Base-by-base conservation (phyloP, 2,888 invertebrate genomes). In the Tetragonisca angustula region DNA sequence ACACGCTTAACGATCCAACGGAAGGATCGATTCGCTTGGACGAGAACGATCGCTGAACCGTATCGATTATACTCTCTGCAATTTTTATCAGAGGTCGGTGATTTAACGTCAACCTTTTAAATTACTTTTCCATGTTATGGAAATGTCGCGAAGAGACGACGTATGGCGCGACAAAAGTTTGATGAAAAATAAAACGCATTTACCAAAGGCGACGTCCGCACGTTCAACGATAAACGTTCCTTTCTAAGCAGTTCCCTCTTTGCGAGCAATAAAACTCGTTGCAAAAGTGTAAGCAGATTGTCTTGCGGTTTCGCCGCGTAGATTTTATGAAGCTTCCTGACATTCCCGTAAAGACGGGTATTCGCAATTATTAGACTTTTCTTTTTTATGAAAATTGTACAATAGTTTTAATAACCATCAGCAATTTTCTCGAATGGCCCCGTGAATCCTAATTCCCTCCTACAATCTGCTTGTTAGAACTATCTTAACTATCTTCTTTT, bases 271-370 rank as follows among this genome's bases (percentile, higher is more conserved):
- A 75, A 80, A 67, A 21, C 32, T 32, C 36, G n/a, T 21, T n/a
- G 59, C 50, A 27, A 67, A 80, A 67, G 65, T 61, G 32, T 70
- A 82, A 82, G 75, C 70, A 62, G 24, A 80, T 65, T 70, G 65
- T 61, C 43, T 79, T 52, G 52, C 32, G 21, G 65, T 32, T 17
- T 59, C 36, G 50, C 62, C 62, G 54, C 19, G 27, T 36, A 52
- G 69, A 70, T 70, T 59, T 70, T 79, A 79, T 65, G 54, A 80
- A 61, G 65, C 74, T 43, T 59, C 24, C 24, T 32, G 32, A 36
- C 36, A 27, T 56, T 21, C 24, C 4, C 11, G 27, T 74, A 79
- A 79, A 79, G 32, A 56, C 49, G 49, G 62, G 70, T 76, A 62
- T 80, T 32, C 17, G 36, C 62, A 24, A 36, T 50, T 62, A 50